A percentile compares a stretch with the other conserved stretches of the same genome.
Conservation (phyloP, 1,140 invertebrate species). For the Eubasilissa regina region DNA sequence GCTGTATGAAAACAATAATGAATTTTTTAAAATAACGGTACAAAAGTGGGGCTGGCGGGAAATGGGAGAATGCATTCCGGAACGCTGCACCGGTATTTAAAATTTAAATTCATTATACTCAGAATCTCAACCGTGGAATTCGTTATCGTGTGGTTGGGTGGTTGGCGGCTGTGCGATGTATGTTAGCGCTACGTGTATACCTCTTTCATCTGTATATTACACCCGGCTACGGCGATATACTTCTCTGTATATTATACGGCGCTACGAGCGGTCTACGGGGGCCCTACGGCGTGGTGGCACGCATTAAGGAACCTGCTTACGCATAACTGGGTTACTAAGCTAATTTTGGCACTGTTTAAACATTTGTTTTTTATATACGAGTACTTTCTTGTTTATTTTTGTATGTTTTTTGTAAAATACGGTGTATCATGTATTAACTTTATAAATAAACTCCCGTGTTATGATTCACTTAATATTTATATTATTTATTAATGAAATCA, state of each 20-base stretch:
- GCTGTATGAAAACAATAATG: slow-evolving; percentile 25
- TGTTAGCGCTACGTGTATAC: slow-evolving; percentile 1
- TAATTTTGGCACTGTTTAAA: too few species aligned
- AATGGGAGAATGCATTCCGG: slow-evolving; percentile 53
- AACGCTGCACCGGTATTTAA: slow-evolving; percentile 55
- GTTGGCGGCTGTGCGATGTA: neutral
- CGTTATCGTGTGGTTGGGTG: slow-evolving; percentile 38
- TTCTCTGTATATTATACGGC: neutral
- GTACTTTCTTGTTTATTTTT: too few species aligned
- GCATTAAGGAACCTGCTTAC: too few species aligned
- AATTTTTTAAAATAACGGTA: slow-evolving; percentile 25
- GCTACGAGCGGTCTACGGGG: neutral
- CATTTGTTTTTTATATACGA: too few species aligned
- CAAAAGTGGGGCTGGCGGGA: slow-evolving; percentile 44
- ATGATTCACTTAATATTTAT: too few species aligned
- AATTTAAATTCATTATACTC: slow-evolving; percentile 58
- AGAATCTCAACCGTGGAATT: slow-evolving; percentile 54
- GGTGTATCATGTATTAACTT: too few species aligned
- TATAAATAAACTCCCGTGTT: too few species aligned
- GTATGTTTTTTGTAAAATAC: too few species aligned
- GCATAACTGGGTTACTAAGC: too few species aligned
- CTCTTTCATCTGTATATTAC: neutral
- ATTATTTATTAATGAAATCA: too few species aligned
- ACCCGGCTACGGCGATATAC: neutral
- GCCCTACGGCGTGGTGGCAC: neutral